A percentile compares a stretch with the other conserved stretches of the same genome.
phyloP scores from a whole-genome alignment of 2,113 vertebrate genomes.

The Alethe diademata region DNA sequence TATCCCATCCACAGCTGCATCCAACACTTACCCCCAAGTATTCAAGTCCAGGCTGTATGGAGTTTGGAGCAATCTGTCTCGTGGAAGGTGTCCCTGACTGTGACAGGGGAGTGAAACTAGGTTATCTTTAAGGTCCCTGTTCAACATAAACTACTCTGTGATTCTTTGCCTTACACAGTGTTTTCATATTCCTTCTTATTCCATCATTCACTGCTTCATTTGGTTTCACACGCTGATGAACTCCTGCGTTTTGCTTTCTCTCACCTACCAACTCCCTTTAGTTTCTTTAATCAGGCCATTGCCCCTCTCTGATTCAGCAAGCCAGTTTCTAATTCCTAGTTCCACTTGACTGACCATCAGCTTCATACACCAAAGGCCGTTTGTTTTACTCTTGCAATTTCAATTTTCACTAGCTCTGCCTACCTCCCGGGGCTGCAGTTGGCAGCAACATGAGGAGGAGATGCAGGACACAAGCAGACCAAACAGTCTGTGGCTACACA shows the following conservation, averaged over 20 bases:
- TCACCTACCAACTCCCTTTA: not conserved
- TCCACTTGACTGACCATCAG: not conserved
- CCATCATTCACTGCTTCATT: not conserved
- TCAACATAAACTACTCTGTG: not conserved
- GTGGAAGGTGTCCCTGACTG: not conserved
- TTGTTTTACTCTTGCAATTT: not conserved
- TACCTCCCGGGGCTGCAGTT: rapidly evolving
- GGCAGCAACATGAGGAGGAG: not conserved
- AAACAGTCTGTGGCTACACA: not conserved
- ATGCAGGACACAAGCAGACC: not conserved
- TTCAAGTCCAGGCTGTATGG: not conserved
- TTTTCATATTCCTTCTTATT: not conserved
- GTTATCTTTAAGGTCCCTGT: not conserved
- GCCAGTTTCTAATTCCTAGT: not conserved
- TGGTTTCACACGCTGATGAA: not conserved
- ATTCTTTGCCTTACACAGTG: not conserved
- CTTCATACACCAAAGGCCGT: not conserved
- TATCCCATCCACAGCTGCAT: not conserved
- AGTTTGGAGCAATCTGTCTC: not conserved
- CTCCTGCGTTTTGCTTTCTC: not conserved
- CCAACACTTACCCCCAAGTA: not conserved
- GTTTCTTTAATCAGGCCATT: not conserved
- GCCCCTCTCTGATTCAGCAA: not conserved
- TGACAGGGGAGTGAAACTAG: not conserved
- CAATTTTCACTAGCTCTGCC: not conserved